Percentiles rank a stretch among this genome's conserved stretches.
phyloP scores from a whole-genome alignment of 1,140 invertebrate genomes.

The Physella acuta region DNA sequence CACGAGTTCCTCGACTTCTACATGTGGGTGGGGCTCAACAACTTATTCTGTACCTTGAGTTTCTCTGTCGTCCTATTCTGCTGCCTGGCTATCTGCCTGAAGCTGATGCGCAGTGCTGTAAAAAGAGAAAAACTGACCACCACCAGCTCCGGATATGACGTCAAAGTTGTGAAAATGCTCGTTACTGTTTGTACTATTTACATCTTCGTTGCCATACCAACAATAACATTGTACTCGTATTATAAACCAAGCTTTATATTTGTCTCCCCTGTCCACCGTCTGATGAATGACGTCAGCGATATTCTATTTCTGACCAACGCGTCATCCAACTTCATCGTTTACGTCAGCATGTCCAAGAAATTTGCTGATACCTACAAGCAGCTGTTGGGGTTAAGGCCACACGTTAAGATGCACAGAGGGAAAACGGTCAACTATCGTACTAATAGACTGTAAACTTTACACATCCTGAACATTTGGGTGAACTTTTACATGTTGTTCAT shows the following conservation, averaged over 20 bases:
- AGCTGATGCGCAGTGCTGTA: background rate
- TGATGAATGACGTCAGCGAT: background rate
- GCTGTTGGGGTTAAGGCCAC: background rate
- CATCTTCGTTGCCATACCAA: background rate
- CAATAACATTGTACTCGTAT: slow-evolving; percentile 5
- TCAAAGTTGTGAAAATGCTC: slow-evolving; percentile 3
- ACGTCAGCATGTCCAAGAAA: slow-evolving; percentile 1
- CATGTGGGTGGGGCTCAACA: slow-evolving; percentile 1
- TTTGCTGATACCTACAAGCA: slow-evolving; percentile 2
- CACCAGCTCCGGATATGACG: background rate
- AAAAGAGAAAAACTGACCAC: background rate
- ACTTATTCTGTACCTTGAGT: background rate
- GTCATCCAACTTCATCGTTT: background rate
- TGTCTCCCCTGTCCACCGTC: background rate
- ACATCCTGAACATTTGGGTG: too few species aligned
- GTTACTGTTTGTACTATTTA: background rate
- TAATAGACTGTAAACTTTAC: too few species aligned
- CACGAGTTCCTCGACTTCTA: background rate
- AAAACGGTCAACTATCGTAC: too few species aligned
- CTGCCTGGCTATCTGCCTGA: background rate
- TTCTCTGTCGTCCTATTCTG: background rate
- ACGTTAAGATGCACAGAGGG: too few species aligned
- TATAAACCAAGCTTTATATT: slow-evolving; percentile 3
- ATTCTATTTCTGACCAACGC: background rate
- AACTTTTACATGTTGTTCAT: too few species aligned